Percentiles rank a stretch among this genome's conserved stretches.
Conservation (phyloP, 2,113 vertebrate species). For the Ceratotherium simum region DNA sequence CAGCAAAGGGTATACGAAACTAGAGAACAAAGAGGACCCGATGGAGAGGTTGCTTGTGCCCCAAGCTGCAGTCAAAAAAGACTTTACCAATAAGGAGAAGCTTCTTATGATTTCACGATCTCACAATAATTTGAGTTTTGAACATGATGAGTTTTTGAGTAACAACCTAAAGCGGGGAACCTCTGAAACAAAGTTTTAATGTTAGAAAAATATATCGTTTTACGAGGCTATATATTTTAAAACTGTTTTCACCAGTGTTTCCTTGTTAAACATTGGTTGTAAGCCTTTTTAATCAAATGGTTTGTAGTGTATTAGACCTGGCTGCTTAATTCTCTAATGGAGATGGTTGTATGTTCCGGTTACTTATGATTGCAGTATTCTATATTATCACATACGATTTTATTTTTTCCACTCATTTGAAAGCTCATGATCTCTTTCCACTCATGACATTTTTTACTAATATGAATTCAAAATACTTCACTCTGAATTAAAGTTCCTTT, state of each 20-base stretch:
- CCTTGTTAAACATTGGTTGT: slow-evolving; percentile 78
- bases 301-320: slow-evolving; percentile 75
- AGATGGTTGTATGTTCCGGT: slow-evolving; percentile 74
- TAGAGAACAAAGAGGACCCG: slow-evolving; percentile 97
- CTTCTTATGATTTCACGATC: slow-evolving; percentile 99
- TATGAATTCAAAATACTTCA: slow-evolving; percentile 61
- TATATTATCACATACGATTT: slow-evolving; percentile 51
- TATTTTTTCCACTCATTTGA: slow-evolving; percentile 72
- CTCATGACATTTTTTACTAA: slow-evolving; percentile 73
- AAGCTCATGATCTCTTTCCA: neutral
- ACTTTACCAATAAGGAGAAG: slow-evolving; percentile 98
- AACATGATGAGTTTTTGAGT: slow-evolving; percentile 96
- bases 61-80: slow-evolving; percentile 87
- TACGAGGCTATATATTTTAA: slow-evolving; percentile 81
- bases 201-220: slow-evolving; percentile 70
- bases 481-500: slow-evolving; percentile 68
- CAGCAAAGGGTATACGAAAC: slow-evolving; percentile 95
- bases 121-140: slow-evolving; percentile 98
- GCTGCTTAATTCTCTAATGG: slow-evolving; percentile 73
- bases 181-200: slow-evolving; percentile 97
- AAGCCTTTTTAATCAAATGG: slow-evolving; percentile 80
- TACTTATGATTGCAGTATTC: slow-evolving; percentile 67
- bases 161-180: slow-evolving; percentile 95
- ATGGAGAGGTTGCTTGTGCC: slow-evolving; percentile 92
- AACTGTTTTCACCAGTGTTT: slow-evolving; percentile 79